Conservation (phyloP, 2,797 vertebrate species). For the Streptopelia turtur region DNA sequence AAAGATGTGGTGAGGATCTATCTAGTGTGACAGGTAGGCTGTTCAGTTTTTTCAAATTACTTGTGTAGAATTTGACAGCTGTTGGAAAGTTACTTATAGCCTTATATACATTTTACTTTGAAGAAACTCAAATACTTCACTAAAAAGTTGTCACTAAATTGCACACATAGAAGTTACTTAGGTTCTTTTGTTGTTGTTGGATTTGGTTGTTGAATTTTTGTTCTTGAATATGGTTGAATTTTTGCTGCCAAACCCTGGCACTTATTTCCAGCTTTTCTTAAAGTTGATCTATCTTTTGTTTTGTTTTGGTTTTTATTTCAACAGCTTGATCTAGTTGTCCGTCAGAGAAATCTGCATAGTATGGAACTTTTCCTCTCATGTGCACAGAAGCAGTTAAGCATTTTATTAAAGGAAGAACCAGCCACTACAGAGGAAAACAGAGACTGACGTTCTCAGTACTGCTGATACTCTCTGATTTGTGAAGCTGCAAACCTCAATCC, state of each 20-base stretch:
- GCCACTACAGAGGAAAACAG: slow-evolving; percentile 36
- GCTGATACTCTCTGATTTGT: not conserved
- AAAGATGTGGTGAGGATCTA: not conserved
- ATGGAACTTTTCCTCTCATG: slow-evolving; percentile 85
- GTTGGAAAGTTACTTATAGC: not conserved
- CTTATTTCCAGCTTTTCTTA: not conserved
- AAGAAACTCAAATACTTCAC: not conserved
- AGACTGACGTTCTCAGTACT: not conserved
- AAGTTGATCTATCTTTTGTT: not conserved
- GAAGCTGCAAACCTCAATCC: slow-evolving; percentile 17
- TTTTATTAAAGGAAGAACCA: slow-evolving; percentile 77
- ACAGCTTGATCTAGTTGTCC: slow-evolving; percentile 81
- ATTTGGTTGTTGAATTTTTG: not conserved
- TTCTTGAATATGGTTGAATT: not conserved
- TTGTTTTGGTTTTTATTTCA: not conserved
- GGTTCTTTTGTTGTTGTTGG: not conserved
- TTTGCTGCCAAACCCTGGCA: not conserved
- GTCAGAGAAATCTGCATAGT: slow-evolving; percentile 79
- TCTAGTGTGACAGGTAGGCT: not conserved
- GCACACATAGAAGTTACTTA: not conserved
- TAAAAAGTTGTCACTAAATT: not conserved
- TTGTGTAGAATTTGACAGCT: not conserved
- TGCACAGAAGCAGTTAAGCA: slow-evolving; percentile 81
- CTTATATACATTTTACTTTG: not conserved
- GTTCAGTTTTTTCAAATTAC: not conserved